phyloP scores from a whole-genome alignment of 2,113 vertebrate species.

The Hymenochirus boettgeri region DNA sequence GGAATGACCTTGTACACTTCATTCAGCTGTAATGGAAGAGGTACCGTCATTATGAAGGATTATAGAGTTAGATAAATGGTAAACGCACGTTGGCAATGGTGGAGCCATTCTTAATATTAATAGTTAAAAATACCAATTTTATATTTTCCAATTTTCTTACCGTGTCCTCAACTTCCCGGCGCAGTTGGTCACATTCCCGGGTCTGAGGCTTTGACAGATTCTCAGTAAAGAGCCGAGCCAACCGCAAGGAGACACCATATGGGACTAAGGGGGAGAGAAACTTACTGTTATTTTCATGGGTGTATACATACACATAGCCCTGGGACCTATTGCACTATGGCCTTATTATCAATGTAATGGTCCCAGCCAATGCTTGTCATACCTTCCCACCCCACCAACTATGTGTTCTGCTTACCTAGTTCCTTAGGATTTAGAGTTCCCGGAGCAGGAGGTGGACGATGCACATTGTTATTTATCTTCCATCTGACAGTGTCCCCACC shows the following conservation, averaged over 20 bases:
- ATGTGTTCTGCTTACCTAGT: slow-evolving; percentile 60
- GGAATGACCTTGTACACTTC: slow-evolving; percentile 80
- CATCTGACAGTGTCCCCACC: slow-evolving; percentile 82
- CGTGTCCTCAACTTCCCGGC: slow-evolving; percentile 83
- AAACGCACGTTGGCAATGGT: too few relatives aligned
- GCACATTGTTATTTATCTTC: slow-evolving; percentile 91
- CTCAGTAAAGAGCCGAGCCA: slow-evolving; percentile 77
- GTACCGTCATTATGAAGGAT: not conserved
- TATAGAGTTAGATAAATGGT: too few relatives aligned
- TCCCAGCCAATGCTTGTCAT: too few relatives aligned
- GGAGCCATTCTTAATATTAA: too few relatives aligned
- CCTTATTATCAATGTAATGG: too few relatives aligned
- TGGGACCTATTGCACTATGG: too few relatives aligned
- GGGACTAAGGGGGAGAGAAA: slow-evolving; percentile 67
- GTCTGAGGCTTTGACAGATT: slow-evolving; percentile 70
- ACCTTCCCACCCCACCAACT: not conserved
- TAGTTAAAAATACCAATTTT: not conserved
- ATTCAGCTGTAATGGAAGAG: slow-evolving; percentile 68
- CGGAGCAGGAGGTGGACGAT: slow-evolving; percentile 61
- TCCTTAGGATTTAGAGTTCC: slow-evolving; percentile 71
- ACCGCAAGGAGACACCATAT: slow-evolving; percentile 80
- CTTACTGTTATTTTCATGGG: too few relatives aligned
- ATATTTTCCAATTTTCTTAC: slow-evolving; percentile 62
- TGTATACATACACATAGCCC: too few relatives aligned
- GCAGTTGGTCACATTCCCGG: slow-evolving; percentile 73